Evolutionary conservation across 1,140 invertebrate species (phyloP).

Genomic region (Lepidurus arcticus): DNA sequence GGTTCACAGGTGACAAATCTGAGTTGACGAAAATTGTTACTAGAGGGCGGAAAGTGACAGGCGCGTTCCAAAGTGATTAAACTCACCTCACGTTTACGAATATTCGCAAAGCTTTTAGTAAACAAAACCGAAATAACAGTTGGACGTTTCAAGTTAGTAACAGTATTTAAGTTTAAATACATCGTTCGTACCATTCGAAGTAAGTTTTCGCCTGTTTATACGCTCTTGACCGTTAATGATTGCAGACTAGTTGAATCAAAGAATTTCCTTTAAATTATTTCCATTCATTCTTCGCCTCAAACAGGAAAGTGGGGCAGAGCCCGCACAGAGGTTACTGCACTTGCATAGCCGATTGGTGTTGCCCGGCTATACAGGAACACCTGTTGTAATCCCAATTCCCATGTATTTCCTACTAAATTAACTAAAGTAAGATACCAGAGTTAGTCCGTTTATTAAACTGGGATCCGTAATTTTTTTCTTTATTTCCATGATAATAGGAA

Average conservation of each 20-base stretch:
- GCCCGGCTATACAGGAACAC: not conserved
- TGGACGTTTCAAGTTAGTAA: not conserved
- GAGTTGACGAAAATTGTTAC: not conserved
- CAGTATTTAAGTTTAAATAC: not conserved
- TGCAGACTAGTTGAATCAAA: not conserved
- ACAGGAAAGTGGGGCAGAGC: slow-evolving; percentile 13
- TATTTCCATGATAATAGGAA: not conserved
- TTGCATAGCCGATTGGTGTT: not conserved
- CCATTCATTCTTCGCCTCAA: not conserved
- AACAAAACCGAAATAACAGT: not conserved
- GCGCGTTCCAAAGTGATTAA: not conserved
- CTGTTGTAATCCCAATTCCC: not conserved
- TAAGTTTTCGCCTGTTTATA: too few relatives aligned
- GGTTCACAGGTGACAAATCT: not conserved
- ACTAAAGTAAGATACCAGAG: not conserved
- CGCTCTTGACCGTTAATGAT: too few relatives aligned
- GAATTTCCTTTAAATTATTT: not conserved
- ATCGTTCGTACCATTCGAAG: not conserved
- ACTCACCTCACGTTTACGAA: not conserved
- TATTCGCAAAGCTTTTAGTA: not conserved
- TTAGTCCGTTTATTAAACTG: not conserved
- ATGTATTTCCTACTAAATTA: not conserved
- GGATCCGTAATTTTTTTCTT: not conserved
- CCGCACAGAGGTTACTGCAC: slow-evolving; percentile 4
- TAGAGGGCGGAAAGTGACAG: not conserved